These are phyloP conservation scores for Sinohyriopsis cumingii DNA, from an alignment of 2,888 invertebrate species.

Conservation along the genomic window DNA sequence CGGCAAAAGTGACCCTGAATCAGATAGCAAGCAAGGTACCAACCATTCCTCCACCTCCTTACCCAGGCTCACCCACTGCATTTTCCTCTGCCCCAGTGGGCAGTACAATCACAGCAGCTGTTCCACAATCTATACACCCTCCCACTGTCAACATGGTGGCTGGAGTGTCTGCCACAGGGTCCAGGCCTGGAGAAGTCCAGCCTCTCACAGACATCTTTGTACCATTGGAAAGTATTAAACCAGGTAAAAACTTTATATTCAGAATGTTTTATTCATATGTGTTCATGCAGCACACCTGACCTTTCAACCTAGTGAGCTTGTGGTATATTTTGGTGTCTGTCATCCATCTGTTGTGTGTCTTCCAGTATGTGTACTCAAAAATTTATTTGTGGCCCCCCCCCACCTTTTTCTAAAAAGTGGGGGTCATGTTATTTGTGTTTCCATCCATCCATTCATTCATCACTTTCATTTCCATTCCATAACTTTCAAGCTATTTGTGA, in stretches of 20 bases:
- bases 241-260: constrained; percentile 74
- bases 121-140: constrained; percentile 19
- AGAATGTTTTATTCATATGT: too few species aligned
- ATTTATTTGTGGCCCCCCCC: too few species aligned
- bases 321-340: too few species aligned
- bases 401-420: too few species aligned
- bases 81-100: background rate
- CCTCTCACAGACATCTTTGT: constrained; percentile 82
- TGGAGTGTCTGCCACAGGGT: constrained; percentile 23
- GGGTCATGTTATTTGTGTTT: too few species aligned
- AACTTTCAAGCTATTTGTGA: too few species aligned
- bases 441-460: too few species aligned
- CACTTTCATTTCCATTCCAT: too few species aligned
- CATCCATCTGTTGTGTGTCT: too few species aligned
- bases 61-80: constrained; percentile 14
- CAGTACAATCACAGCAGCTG: constrained; percentile 13
- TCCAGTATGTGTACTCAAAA: too few species aligned
- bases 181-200: constrained; percentile 73
- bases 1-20: constrained; percentile 55
- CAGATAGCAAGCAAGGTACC: constrained; percentile 46
- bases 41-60: constrained; percentile 8
- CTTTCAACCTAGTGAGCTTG: too few species aligned
- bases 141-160: constrained; percentile 39
- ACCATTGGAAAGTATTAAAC: constrained; percentile 83
- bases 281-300: too few species aligned